These are phyloP conservation scores for Microctonus aethiopoides DNA, from an alignment of 2,888 invertebrate genomes.

Conservation along the genomic window DNA sequence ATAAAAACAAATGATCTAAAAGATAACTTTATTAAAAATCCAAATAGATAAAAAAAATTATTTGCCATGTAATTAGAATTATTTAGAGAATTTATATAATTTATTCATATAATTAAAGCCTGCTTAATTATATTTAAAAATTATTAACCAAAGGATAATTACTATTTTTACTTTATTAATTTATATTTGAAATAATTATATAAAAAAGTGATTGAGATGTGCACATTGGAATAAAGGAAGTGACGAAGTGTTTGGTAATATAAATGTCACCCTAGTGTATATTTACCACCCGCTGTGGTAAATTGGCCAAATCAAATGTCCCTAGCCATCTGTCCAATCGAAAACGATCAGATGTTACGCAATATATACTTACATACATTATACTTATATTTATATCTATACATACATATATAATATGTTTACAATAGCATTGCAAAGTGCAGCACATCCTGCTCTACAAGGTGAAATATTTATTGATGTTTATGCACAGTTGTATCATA, in stretches of 20 bases:
- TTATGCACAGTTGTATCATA: background rate
- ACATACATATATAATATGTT: background rate
- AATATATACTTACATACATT: background rate
- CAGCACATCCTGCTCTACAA: constrained; percentile 20
- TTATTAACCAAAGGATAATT: no score
- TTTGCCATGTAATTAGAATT: no score
- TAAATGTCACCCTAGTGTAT: constrained; percentile 5
- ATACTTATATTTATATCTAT: background rate
- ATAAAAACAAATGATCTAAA: no score
- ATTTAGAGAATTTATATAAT: no score
- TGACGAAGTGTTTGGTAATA: background rate
- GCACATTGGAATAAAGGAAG: background rate
- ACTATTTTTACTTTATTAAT: no score
- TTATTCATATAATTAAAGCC: no score
- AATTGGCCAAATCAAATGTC: constrained; percentile 53
- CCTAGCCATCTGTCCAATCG: constrained; percentile 47
- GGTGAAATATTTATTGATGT: constrained; percentile 5
- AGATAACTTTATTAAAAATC: no score
- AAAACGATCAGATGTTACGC: constrained; percentile 14
- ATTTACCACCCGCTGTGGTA: constrained; percentile 49
- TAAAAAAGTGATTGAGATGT: background rate
- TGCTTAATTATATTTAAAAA: no score
- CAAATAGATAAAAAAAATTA: no score
- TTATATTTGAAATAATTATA: background rate
- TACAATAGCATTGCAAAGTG: constrained; percentile 13